Conservation (phyloP, 2,113 vertebrate genomes). For the Corapipo altera region DNA sequence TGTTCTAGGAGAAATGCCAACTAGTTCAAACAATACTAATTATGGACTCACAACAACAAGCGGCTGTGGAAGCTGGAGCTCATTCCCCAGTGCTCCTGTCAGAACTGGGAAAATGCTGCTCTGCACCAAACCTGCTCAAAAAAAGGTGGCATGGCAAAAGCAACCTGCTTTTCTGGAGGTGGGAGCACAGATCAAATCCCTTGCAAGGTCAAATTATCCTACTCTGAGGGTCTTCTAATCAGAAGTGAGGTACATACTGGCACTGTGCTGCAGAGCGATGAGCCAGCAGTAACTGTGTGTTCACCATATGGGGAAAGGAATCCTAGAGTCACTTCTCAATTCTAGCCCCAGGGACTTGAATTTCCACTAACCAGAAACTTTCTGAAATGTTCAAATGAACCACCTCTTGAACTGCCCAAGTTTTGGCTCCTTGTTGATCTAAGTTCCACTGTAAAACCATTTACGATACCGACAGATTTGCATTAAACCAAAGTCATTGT, state of each 20-base stretch:
- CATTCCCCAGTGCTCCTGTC: not conserved
- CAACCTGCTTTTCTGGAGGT: not conserved
- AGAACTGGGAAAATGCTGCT: not conserved
- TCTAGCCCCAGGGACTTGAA: not conserved
- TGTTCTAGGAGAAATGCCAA: slow-evolving; percentile 61
- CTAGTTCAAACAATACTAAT: slow-evolving; percentile 62
- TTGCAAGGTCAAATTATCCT: not conserved
- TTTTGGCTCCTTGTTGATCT: not conserved
- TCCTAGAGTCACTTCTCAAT: not conserved
- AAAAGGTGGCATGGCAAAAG: not conserved
- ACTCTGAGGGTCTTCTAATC: not conserved
- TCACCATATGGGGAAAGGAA: not conserved
- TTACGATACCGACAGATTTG: not conserved
- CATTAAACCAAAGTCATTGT: not conserved
- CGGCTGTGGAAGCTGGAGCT: not conserved
- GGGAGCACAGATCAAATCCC: not conserved
- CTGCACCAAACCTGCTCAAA: not conserved
- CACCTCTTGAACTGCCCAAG: not conserved
- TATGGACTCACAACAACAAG: slow-evolving; percentile 20
- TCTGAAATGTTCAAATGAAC: not conserved
- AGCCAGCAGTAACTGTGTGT: not conserved
- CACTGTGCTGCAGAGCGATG: not conserved
- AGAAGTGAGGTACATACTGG: not conserved
- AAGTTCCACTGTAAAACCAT: not conserved
- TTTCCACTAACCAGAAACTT: not conserved